Evolutionary conservation across 2,113 vertebrate species (phyloP).

Genomic region (Microtus pennsylvanicus): DNA sequence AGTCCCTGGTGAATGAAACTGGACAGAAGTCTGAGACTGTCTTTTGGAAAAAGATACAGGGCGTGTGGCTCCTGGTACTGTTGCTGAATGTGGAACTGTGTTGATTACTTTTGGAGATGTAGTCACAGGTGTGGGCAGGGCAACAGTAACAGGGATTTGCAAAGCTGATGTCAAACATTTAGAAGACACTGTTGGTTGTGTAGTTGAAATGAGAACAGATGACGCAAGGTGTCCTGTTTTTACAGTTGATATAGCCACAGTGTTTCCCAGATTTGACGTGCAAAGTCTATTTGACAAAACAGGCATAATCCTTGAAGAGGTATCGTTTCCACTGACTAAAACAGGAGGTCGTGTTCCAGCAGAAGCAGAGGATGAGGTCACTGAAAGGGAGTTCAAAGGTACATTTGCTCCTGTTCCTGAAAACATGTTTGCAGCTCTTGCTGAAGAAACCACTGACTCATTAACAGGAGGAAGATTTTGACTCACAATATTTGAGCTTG

Average conservation of each 20-base stretch:
- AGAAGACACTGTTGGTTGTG: slow-evolving; percentile 84
- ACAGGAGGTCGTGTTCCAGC: slow-evolving; percentile 75
- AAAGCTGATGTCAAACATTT: slow-evolving; percentile 85
- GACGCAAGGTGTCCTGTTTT: slow-evolving; percentile 92
- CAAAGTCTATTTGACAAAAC: slow-evolving; percentile 80
- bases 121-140: slow-evolving; percentile 82
- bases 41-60: slow-evolving; percentile 83
- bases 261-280: slow-evolving; percentile 85
- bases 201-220: slow-evolving; percentile 90
- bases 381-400: slow-evolving; percentile 79
- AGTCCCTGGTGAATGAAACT: slow-evolving; percentile 83
- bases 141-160: slow-evolving; percentile 84
- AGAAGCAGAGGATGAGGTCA: slow-evolving; percentile 75
- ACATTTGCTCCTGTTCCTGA: slow-evolving; percentile 78
- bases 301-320: slow-evolving; percentile 82
- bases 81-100: slow-evolving; percentile 79
- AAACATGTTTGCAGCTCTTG: slow-evolving; percentile 81
- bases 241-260: slow-evolving; percentile 90
- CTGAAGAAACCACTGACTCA: slow-evolving; percentile 78
- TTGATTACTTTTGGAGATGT: slow-evolving; percentile 76
- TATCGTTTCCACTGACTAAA: slow-evolving; percentile 82
- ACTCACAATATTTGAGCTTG: slow-evolving; percentile 79
- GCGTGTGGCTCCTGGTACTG: slow-evolving; percentile 76
- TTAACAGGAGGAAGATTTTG: slow-evolving; percentile 77
- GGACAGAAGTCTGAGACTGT: slow-evolving; percentile 79